Evolutionary conservation across 2,797 vertebrate species (phyloP), one percentile per base, ranked within the genome.

Genomic region (Hemitrygon akajei): DNA sequence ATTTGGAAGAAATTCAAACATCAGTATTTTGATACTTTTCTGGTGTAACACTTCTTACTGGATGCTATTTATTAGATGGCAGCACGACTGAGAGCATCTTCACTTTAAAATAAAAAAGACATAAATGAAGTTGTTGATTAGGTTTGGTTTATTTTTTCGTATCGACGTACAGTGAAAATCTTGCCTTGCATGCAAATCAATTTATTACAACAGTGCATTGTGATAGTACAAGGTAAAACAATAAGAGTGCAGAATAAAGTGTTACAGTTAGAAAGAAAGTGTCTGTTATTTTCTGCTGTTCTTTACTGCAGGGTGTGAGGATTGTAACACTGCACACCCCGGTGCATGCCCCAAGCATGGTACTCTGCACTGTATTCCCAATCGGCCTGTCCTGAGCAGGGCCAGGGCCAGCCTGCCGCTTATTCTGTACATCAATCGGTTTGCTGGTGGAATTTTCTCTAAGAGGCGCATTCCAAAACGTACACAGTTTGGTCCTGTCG

Each of bases 391-490:
- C 93, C 95, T 99, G 96, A 99, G 98, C 86, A 97, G 97, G 94
- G 99, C 99, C 0, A 96, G 98, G 47, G 98, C 99, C 94, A 99
- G 98, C 94, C 97, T 99, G 16, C 99, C 99, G 10, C 95, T 98
- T 94, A 96, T 99, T 69, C 98, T 99, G 93, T 99, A 99, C 94
- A 98, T 98, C 16, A 98, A 99, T 94, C 97, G 98, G 92, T 99
- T 98, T 95, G 94, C 98, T 30, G 98, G 98, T 0, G 99, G 99
- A 0, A 98, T 99, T 2, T 99, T 98, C 96, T 98, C 98, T 94
- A 99, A 99, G 96, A 96, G 98, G 60, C 98, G 98, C 14, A 99
- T 99, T 95, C 98, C 98, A 0, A 99, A 99, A 91, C 98, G 99
- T 81, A 99, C 99, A 0, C 98, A 99, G 96, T 99, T 99, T 7